Conservation (phyloP, 2,888 invertebrate genomes). For the Pyrrhia umbra region DNA sequence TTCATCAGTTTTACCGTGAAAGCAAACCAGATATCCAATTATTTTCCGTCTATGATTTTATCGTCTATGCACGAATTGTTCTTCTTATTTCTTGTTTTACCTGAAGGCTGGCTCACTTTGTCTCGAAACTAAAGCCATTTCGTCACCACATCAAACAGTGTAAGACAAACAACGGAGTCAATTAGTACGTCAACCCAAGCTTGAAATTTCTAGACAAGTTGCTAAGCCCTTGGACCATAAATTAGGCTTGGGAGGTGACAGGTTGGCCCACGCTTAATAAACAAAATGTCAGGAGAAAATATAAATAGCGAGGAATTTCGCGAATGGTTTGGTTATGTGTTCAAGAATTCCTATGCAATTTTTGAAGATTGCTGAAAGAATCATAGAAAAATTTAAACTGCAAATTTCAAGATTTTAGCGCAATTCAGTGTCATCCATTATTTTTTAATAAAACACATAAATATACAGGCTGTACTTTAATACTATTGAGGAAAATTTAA, state of each 20-base stretch:
- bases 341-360: not conserved
- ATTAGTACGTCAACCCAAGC: conserved; percentile 19
- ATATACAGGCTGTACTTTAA: too few species aligned
- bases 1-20: too few species aligned
- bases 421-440: too few species aligned
- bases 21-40: too few species aligned
- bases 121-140: conserved; percentile 17
- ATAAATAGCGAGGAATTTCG: not conserved
- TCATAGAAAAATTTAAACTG: too few species aligned
- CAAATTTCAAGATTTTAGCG: too few species aligned
- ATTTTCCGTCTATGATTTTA: too few species aligned
- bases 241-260: conserved; percentile 7
- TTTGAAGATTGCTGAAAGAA: not conserved
- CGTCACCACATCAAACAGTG: conserved; percentile 25
- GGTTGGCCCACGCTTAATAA: not conserved
- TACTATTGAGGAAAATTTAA: too few species aligned
- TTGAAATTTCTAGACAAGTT: not conserved
- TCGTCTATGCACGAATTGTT: too few species aligned
- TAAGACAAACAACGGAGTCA: not conserved
- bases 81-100: too few species aligned
- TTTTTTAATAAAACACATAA: too few species aligned
- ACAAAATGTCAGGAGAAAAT: not conserved
- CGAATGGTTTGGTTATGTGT: not conserved
- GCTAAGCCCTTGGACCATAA: not conserved
- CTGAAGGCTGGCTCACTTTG: not conserved